Evolutionary conservation across 1,140 invertebrate genomes (phyloP).

Genomic region (Phymorhynchus buccinoides): DNA sequence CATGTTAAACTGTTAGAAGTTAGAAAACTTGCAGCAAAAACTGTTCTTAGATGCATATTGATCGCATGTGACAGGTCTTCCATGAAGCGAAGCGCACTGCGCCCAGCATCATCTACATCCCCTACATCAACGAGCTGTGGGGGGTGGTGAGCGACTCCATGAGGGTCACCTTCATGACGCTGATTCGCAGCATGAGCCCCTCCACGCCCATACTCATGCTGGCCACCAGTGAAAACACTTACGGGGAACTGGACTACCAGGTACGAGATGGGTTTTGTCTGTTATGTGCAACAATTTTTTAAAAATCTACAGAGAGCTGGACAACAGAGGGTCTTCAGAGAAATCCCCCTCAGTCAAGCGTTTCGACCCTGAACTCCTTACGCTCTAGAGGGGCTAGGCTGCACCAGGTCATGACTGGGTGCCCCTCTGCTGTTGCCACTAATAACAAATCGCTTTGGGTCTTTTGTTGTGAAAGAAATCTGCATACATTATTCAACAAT

Average conservation of each 20-base stretch:
- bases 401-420: no score
- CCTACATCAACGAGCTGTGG: constrained; percentile 84
- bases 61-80: constrained; percentile 81
- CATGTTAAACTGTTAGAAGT: no score
- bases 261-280: constrained; percentile 49
- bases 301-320: no score
- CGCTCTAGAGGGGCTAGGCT: no score
- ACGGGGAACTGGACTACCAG: constrained; percentile 67
- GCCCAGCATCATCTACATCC: constrained; percentile 86
- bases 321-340: no score
- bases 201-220: constrained; percentile 82
- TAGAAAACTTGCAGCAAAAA: no score
- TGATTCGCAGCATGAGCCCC: constrained; percentile 81
- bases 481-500: neutral
- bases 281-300: neutral
- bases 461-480: neutral
- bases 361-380: no score
- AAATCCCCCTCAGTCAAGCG: no score
- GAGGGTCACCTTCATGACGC: constrained; percentile 80
- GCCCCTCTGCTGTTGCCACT: no score
- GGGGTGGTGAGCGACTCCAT: constrained; percentile 80
- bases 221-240: constrained; percentile 79
- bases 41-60: no score
- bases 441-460: no score
- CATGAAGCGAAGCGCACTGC: constrained; percentile 83